Evolutionary conservation across 1,140 invertebrate species (phyloP), one percentile per base, ranked within the genome.

Genomic region (Drosophila ogumai): DNA sequence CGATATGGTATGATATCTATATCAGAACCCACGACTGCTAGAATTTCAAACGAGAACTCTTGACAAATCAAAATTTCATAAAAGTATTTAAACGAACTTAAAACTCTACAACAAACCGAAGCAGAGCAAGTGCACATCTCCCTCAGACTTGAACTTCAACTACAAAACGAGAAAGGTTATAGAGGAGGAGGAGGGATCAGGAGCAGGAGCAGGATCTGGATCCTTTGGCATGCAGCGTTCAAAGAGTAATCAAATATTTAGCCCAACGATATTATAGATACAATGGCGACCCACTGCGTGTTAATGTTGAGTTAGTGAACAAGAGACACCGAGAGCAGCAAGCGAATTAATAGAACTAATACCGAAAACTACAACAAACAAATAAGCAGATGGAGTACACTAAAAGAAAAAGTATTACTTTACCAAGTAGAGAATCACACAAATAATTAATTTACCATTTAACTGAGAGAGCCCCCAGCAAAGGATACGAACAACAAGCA

Each of bases 41-140:
- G 85, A 90, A 90, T 90, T 90, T 90, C 85, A 90, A 81, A 90
- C 78, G 81, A 90, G 69, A 90, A 90, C 86, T 90, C 78, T 90
- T 90, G 85, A 90, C 85, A 90, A 90, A 90, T 90, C 85, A 90
- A 90, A 90, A 80, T 61, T 79, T 79, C 76, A 79, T 79, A 79
- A 52, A 79, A 79, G 69, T 79, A 79, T 74, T 76, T 65, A 77
- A 55, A 41, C 52, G 40, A 79, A 79, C 66, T 78, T 50, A 17
- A 38, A 78, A 36, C 46, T 47, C 47, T 58, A 69, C 54, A 71
- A 82, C 60, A 81, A 60, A 15, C 66, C 28, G 73, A 79, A 64
- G 71, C 60, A 55, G 66, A 55, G 52, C 60, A 34, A 40, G 36
- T 38, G 63, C 41, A 67, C 64, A 64, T 28, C 44, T 44, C 49